A percentile compares a stretch with the other conserved stretches of the same genome.
These are phyloP conservation scores for Crax fasciolata DNA, from an alignment of 2,797 vertebrate genomes.

Conservation along the genomic window DNA sequence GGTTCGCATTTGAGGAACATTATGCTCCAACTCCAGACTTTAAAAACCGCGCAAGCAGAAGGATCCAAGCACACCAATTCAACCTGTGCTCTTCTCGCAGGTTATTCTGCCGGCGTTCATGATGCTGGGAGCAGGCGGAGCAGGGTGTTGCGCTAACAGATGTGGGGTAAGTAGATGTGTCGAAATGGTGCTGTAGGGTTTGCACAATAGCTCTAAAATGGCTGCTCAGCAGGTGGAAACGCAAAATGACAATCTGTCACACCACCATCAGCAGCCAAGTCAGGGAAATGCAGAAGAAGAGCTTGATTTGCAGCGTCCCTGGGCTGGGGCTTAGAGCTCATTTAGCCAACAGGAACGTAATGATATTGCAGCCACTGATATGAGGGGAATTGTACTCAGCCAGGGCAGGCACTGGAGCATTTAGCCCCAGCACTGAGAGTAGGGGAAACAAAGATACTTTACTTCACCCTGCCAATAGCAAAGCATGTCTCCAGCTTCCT, in stretches of 20 bases:
- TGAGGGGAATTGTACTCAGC: background rate
- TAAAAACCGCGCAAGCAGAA: background rate
- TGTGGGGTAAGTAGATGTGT: constrained; percentile 74
- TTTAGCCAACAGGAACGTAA: background rate
- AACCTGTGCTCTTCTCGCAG: constrained; percentile 48
- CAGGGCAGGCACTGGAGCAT: background rate
- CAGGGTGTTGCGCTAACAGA: constrained; percentile 76
- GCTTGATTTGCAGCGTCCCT: constrained; percentile 41
- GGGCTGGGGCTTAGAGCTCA: background rate
- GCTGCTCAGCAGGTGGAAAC: constrained; percentile 18
- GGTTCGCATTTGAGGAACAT: background rate
- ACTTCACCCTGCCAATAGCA: background rate
- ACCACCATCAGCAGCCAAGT: background rate
- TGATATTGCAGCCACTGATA: background rate
- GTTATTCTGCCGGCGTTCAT: constrained; percentile 73
- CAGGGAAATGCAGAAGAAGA: background rate
- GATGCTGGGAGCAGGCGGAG: constrained; percentile 76
- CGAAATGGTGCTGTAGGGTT: background rate
- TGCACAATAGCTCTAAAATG: constrained; percentile 9
- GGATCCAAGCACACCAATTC: background rate
- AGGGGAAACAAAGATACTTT: background rate
- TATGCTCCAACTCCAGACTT: background rate
- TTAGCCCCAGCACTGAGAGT: background rate
- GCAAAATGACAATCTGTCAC: constrained; percentile 7
- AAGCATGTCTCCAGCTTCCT: background rate